A percentile compares a stretch with the other conserved stretches of the same genome.
These are phyloP conservation scores for Galeopsomyia nigrocyanea DNA, from an alignment of 2,888 invertebrate species.

Conservation along the genomic window DNA sequence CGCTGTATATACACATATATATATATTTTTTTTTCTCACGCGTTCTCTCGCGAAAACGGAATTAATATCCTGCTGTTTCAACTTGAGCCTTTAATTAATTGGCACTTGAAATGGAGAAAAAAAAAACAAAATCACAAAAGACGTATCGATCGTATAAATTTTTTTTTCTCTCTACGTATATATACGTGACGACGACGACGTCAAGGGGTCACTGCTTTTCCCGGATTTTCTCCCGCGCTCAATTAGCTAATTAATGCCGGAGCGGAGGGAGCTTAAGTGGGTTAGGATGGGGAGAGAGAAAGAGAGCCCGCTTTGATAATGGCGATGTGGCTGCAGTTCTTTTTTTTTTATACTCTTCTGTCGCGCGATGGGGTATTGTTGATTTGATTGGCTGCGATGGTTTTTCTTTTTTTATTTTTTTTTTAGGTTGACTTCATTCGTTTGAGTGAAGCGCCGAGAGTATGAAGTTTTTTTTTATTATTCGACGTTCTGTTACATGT, in stretches of 20 bases:
- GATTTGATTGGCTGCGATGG: too few relatives aligned
- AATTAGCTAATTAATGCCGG: slow-evolving; percentile 59
- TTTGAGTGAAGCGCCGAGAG: too few relatives aligned
- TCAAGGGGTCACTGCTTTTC: slow-evolving; percentile 1
- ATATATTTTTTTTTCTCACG: slow-evolving; percentile 23
- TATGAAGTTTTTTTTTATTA: too few relatives aligned
- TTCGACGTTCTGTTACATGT: too few relatives aligned
- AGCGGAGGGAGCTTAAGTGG: slow-evolving; percentile 31
- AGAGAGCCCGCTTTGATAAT: slow-evolving; percentile 40
- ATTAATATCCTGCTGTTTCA: slow-evolving; percentile 31
- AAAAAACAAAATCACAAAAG: too few relatives aligned
- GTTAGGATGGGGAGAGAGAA: slow-evolving; percentile 40
- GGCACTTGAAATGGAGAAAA: background rate
- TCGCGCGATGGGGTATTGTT: too few relatives aligned
- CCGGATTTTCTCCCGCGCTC: slow-evolving; percentile 39
- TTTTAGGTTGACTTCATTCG: too few relatives aligned
- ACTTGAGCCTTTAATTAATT: background rate
- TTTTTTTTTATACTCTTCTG: too few relatives aligned
- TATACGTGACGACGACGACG: background rate
- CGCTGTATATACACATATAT: slow-evolving; percentile 15
- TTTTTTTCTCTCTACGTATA: background rate
- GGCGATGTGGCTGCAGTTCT: background rate
- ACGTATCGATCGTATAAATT: background rate
- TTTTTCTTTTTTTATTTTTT: too few relatives aligned
- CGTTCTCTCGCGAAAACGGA: slow-evolving; percentile 7